Conservation (phyloP, 2,888 invertebrate genomes). For the Sphaeridia pumilis region DNA sequence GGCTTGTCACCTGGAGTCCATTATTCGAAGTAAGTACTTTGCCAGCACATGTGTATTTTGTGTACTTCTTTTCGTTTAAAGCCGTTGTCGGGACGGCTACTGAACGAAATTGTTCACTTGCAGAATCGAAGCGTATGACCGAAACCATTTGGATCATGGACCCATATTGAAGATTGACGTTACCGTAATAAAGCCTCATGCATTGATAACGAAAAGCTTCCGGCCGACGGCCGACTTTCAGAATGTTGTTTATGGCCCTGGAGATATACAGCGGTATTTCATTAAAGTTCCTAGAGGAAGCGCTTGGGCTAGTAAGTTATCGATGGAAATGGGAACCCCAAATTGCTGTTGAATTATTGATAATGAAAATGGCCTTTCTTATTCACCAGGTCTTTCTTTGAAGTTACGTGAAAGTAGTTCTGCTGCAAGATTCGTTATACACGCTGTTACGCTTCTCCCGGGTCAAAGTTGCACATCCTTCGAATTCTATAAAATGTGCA, state of each 20-base stretch:
- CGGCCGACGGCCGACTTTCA: constrained; percentile 39
- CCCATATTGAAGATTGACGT: constrained; percentile 82
- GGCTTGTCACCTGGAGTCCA: constrained; percentile 66
- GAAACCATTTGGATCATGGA: constrained; percentile 66
- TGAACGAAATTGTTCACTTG: constrained; percentile 24
- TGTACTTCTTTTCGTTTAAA: too few species aligned
- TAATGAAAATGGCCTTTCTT: neutral
- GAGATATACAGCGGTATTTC: constrained; percentile 73
- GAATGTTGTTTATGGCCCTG: constrained; percentile 61
- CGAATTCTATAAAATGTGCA: constrained; percentile 64
- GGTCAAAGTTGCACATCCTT: constrained; percentile 63
- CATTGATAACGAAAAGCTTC: constrained; percentile 34
- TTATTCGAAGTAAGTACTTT: constrained; percentile 54
- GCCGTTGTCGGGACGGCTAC: too few species aligned
- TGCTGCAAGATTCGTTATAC: constrained; percentile 68
- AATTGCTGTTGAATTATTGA: constrained; percentile 7
- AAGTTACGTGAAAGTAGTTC: constrained; percentile 51
- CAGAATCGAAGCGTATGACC: constrained; percentile 76
- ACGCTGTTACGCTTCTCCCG: constrained; percentile 75
- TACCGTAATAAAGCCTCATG: constrained; percentile 67
- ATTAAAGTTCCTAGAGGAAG: constrained; percentile 71
- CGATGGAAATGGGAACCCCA: neutral
- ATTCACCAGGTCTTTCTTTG: constrained; percentile 46
- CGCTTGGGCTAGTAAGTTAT: constrained; percentile 57
- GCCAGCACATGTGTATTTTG: constrained; percentile 8